phyloP scores from a whole-genome alignment of 2,888 invertebrate species.

The Pammene aurita region DNA sequence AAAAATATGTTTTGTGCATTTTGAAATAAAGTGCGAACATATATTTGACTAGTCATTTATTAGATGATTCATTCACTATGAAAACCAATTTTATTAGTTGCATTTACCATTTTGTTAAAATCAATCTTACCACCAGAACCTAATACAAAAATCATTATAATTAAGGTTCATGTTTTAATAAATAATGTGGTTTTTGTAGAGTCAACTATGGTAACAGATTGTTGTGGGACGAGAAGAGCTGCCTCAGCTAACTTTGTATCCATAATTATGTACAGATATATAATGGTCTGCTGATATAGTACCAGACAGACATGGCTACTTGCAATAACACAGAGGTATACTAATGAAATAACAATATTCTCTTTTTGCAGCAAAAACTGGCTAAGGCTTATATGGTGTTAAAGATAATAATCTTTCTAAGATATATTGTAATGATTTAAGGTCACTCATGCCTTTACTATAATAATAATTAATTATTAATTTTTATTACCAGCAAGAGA shows the following conservation, averaged over 20 bases:
- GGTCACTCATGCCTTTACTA: too few relatives aligned
- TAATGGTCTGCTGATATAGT: slow-evolving; percentile 7
- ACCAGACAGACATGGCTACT: slow-evolving; percentile 18
- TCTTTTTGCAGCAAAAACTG: not conserved
- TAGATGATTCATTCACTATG: not conserved
- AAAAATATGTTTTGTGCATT: not conserved
- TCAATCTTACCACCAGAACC: slow-evolving; percentile 1
- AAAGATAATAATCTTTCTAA: too few relatives aligned
- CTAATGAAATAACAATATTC: not conserved
- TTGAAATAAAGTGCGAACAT: not conserved
- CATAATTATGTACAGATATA: slow-evolving; percentile 21
- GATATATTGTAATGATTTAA: too few relatives aligned
- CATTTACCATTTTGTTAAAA: not conserved
- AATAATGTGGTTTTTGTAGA: slow-evolving; percentile 29
- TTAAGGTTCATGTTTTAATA: slow-evolving; percentile 9
- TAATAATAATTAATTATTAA: too few relatives aligned
- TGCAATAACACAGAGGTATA: slow-evolving; percentile 27
- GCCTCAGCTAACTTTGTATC: slow-evolving; percentile 16
- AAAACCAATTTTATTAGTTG: not conserved
- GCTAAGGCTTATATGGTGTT: not conserved
- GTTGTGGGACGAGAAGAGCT: slow-evolving; percentile 9
- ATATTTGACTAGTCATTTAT: not conserved
- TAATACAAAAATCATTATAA: slow-evolving; percentile 7
- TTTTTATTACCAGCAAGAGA: too few relatives aligned
- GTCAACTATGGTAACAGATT: slow-evolving; percentile 28